Base-by-base conservation (phyloP, 64 coral and sea anemone genomes). In the Montipora cactus region DNA sequence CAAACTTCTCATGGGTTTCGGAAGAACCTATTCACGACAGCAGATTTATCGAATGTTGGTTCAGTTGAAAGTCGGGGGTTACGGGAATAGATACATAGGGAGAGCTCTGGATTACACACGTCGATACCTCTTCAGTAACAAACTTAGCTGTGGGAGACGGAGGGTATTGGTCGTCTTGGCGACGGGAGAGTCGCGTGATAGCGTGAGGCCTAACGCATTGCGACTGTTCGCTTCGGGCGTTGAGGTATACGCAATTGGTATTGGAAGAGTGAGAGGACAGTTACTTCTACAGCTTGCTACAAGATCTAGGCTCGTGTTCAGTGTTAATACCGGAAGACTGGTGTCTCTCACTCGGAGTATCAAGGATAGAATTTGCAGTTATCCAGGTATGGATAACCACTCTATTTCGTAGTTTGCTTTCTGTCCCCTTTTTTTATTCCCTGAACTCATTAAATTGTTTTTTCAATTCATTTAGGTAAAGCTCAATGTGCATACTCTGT, bases 121-220 rank as follows among this genome's bases (percentile, higher is more conserved):
- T 19, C 85, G 13, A 25, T 61, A 93, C 21, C 59, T 93, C 12
- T 93, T 93, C 67, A 21, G 28, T 69, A 53, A 66, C 64, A 93
- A 15, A 58, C 92, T 84, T 3, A 44, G 83, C 16, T 93, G 92
- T 53, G 84, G 92, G 4, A 75, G 84, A 58, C 78, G 81, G 23
- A 93, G 92, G 51, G 92, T 93, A 6, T 64, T 93, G n/a, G 50
- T 93, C 44, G 75, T 93, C 18, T 68, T 93, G 19, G 80, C 92
- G 12, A 80, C 74, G 3, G 92, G 92, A 76, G 74, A 44, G 44
- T 88, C 92, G 4, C 83, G 52, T 7, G 92, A 93, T 87, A 67
- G 74, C 10, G 62, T 93, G 4, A 78, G 37, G 10, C 77, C 49
- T 22, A 59, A 84, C 23, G 70, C 92, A 1, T 68, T 59, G 62